Evolutionary conservation across 2,888 invertebrate genomes (phyloP).

Genomic region (Plusia festucae): DNA sequence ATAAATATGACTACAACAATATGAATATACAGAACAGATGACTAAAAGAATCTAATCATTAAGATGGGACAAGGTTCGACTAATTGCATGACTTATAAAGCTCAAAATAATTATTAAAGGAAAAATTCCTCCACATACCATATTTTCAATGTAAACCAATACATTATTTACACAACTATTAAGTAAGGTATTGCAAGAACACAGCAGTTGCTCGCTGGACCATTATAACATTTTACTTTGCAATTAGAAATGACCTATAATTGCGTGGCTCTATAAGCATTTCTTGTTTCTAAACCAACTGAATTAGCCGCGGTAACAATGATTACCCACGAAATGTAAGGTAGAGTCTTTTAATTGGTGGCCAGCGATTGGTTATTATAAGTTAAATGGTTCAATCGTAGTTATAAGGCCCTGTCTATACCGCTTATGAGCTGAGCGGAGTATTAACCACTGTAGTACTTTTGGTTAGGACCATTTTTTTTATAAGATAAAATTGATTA

Average conservation of each 20-base stretch:
- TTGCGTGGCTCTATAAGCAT: constrained; percentile 58
- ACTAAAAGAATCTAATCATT: background rate
- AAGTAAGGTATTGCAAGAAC: constrained; percentile 52
- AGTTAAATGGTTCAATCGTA: constrained; percentile 39
- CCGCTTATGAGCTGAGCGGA: constrained; percentile 17
- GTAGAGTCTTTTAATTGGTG: constrained; percentile 61
- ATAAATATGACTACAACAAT: too few relatives aligned
- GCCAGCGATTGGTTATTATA: constrained; percentile 45
- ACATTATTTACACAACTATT: constrained; percentile 23
- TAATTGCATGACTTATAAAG: constrained; percentile 2
- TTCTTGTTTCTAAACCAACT: constrained; percentile 63
- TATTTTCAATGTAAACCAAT: constrained; percentile 19
- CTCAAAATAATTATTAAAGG: constrained; percentile 17
- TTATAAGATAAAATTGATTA: too few relatives aligned
- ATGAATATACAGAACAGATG: too few relatives aligned
- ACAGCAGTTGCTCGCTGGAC: constrained; percentile 43
- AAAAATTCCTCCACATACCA: background rate
- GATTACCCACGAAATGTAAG: constrained; percentile 59
- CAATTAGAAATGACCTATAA: constrained; percentile 69
- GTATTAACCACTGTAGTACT: background rate
- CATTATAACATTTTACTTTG: constrained; percentile 67
- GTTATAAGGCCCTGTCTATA: constrained; percentile 29
- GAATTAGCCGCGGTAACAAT: constrained; percentile 57
- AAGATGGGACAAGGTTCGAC: background rate
- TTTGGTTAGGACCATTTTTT: too few relatives aligned